Evolutionary conservation across 2,113 vertebrate genomes (phyloP).

Genomic region (Cyphomyrus plagiostoma): DNA sequence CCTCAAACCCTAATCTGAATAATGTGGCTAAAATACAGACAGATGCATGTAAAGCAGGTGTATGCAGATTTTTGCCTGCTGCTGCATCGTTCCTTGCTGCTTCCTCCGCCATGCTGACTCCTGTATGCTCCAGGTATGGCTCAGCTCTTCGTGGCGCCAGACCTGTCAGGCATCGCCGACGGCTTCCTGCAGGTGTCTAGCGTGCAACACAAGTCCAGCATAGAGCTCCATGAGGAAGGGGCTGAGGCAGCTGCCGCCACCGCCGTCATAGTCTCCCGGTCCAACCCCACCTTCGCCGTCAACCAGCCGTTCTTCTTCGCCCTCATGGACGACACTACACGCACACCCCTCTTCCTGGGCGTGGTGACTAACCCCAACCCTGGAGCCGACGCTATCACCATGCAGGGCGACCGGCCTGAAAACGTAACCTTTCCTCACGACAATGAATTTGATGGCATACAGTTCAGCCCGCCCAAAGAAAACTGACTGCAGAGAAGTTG

Average conservation of each 20-base stretch:
- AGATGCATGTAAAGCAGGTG: background rate
- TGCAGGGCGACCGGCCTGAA: slow-evolving; percentile 14
- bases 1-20: background rate
- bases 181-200: slow-evolving; percentile 65
- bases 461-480: slow-evolving; percentile 33
- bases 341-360: slow-evolving; percentile 76
- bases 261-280: slow-evolving; percentile 56
- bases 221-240: slow-evolving; percentile 77
- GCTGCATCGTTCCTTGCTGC: background rate
- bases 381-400: slow-evolving; percentile 16
- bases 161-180: slow-evolving; percentile 69
- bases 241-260: slow-evolving; percentile 74
- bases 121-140: slow-evolving; percentile 63
- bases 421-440: slow-evolving; percentile 1
- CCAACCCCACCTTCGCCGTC: slow-evolving; percentile 63
- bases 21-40: background rate
- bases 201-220: slow-evolving; percentile 68
- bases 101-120: background rate
- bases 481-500: slow-evolving; percentile 14
- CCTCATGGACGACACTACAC: slow-evolving; percentile 65
- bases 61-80: background rate
- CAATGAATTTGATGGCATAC: slow-evolving; percentile 27
- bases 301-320: slow-evolving; percentile 80
- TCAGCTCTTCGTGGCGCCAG: slow-evolving; percentile 67
- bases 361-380: slow-evolving; percentile 75